Percentiles rank a stretch among this genome's conserved stretches.
These are phyloP conservation scores for Lepus timidus DNA, from an alignment of 2,113 vertebrate species.

Conservation along the genomic window DNA sequence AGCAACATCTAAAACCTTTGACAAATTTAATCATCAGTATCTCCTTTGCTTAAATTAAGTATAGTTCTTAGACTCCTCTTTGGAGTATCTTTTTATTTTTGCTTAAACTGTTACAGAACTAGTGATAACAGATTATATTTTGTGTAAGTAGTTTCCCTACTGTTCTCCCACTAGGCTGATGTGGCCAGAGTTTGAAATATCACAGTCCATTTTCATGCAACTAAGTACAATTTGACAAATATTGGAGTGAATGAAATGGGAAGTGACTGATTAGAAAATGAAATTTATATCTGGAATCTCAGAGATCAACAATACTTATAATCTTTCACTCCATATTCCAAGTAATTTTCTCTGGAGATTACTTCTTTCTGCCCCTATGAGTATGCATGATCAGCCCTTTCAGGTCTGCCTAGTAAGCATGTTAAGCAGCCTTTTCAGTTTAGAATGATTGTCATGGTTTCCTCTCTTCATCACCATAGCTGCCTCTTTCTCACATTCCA, in stretches of 20 bases:
- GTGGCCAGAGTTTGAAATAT: neutral
- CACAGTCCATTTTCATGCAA: conserved; percentile 47
- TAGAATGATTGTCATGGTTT: neutral
- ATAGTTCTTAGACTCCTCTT: neutral
- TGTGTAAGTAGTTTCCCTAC: neutral
- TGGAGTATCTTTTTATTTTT: neutral
- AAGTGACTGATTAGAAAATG: neutral
- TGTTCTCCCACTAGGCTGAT: neutral
- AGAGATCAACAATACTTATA: neutral
- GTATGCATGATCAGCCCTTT: neutral
- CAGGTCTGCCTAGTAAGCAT: too few relatives aligned
- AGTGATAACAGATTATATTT: conserved; percentile 6
- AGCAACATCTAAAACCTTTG: neutral
- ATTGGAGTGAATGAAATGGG: neutral
- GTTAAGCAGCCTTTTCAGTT: neutral
- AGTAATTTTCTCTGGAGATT: neutral
- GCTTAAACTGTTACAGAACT: conserved; percentile 10
- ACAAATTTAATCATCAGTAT: neutral
- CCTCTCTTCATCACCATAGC: neutral
- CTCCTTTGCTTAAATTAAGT: neutral
- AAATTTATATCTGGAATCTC: neutral
- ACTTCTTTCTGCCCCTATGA: neutral
- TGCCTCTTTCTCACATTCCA: neutral
- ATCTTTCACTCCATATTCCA: neutral
- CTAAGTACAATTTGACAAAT: neutral